Conservation (phyloP, 2,888 invertebrate genomes). For the Tolmerus cingulatus region DNA sequence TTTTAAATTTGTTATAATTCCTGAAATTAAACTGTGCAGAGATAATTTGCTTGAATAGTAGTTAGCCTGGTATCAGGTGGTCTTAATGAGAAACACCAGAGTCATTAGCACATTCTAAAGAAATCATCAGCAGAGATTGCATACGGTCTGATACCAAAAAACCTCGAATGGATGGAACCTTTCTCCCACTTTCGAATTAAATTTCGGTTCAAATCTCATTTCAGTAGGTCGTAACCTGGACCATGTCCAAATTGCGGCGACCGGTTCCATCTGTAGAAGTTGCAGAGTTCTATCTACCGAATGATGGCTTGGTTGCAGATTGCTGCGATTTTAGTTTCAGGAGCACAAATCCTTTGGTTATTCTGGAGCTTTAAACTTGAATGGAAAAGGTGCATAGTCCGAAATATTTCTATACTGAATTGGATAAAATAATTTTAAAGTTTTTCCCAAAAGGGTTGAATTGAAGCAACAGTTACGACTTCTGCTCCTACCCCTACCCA, state of each 20-base stretch:
- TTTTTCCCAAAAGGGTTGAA: neutral
- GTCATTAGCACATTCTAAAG: neutral
- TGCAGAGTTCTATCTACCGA: neutral
- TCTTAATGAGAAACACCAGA: neutral
- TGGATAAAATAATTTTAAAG: neutral
- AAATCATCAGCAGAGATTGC: neutral
- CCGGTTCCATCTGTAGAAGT: neutral
- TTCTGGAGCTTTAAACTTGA: neutral
- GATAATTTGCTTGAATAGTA: neutral
- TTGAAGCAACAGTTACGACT: neutral
- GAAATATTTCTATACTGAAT: neutral
- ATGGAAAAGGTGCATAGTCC: neutral
- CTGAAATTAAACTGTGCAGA: neutral
- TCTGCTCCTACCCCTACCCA: neutral
- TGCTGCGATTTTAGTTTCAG: neutral
- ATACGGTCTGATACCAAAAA: neutral
- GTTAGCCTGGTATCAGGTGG: neutral
- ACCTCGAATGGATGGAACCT: neutral
- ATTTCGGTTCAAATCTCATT: neutral
- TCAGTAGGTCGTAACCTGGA: neutral
- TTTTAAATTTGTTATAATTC: neutral
- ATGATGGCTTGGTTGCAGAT: neutral
- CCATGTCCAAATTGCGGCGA: neutral
- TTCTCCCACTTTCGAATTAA: neutral
- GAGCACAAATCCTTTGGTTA: neutral